Conservation (phyloP, 2,888 invertebrate species). For the Acanthosepion esculentum region DNA sequence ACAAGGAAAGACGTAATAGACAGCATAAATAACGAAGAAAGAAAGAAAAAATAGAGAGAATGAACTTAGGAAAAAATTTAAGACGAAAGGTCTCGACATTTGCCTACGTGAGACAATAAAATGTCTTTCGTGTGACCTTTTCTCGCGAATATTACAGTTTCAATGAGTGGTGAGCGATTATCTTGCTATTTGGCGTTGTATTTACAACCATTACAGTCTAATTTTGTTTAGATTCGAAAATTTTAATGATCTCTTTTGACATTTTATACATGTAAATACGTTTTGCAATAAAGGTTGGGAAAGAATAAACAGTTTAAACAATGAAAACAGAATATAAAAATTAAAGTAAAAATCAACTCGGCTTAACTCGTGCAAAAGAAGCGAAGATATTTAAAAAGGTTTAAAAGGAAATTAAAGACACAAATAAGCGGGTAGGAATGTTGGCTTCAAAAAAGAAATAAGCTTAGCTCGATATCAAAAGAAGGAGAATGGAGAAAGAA, state of each 20-base stretch:
- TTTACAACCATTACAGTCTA: background rate
- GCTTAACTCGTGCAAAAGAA: background rate
- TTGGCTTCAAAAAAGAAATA: too few species aligned
- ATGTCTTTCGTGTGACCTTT: background rate
- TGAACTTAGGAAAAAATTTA: too few species aligned
- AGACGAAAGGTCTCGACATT: background rate
- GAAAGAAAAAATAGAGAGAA: too few species aligned
- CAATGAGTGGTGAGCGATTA: background rate
- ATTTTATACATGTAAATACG: background rate
- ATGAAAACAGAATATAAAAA: background rate
- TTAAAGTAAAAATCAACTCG: background rate
- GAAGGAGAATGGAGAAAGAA: too few species aligned
- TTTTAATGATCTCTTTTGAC: too few species aligned
- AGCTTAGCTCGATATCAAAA: too few species aligned
- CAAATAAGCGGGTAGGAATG: background rate
- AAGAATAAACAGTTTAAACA: background rate
- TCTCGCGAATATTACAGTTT: background rate
- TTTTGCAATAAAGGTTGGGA: background rate
- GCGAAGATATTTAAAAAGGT: background rate
- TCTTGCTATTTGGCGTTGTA: background rate
- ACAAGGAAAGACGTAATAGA: too few species aligned
- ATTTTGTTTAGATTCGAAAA: background rate
- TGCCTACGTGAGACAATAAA: background rate
- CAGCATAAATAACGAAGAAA: too few species aligned
- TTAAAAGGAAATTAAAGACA: background rate